Evolutionary conservation across 2,888 invertebrate genomes (phyloP).

Genomic region (Holacanthella duospinosa): DNA sequence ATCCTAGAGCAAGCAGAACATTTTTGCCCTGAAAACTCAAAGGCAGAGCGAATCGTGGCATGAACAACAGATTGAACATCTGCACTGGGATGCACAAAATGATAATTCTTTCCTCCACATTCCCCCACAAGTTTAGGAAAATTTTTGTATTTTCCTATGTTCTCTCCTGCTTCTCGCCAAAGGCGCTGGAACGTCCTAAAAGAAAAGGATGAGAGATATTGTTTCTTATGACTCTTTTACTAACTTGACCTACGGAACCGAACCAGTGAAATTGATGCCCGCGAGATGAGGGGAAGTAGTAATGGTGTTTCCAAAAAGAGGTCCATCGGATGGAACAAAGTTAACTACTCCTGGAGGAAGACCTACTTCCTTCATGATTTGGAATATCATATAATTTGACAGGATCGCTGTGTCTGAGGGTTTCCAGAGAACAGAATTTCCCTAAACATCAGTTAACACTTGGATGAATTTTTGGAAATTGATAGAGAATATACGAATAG

Average conservation of each 20-base stretch:
- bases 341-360: slow-evolving; percentile 84
- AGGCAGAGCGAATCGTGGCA: slow-evolving; percentile 78
- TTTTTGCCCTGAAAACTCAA: slow-evolving; percentile 95
- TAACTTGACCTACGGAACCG: slow-evolving; percentile 64
- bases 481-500: too few species aligned
- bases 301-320: slow-evolving; percentile 83
- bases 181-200: slow-evolving; percentile 75
- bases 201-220: neutral
- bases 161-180: slow-evolving; percentile 85
- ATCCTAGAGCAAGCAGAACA: slow-evolving; percentile 97
- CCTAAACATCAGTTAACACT: slow-evolving; percentile 48
- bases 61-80: slow-evolving; percentile 70
- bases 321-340: slow-evolving; percentile 80
- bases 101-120: slow-evolving; percentile 98
- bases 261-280: slow-evolving; percentile 96
- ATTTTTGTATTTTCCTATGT: slow-evolving; percentile 69
- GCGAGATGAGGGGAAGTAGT: slow-evolving; percentile 74
- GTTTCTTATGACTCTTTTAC: too few species aligned
- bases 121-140: slow-evolving; percentile 92
- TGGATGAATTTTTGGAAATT: neutral
- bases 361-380: slow-evolving; percentile 90
- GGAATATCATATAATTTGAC: slow-evolving; percentile 87
- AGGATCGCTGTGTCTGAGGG: slow-evolving; percentile 94
- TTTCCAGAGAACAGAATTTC: slow-evolving; percentile 95
- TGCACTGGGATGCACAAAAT: slow-evolving; percentile 88